Conservation (phyloP, 2,797 vertebrate species). For the Morelia viridis region DNA sequence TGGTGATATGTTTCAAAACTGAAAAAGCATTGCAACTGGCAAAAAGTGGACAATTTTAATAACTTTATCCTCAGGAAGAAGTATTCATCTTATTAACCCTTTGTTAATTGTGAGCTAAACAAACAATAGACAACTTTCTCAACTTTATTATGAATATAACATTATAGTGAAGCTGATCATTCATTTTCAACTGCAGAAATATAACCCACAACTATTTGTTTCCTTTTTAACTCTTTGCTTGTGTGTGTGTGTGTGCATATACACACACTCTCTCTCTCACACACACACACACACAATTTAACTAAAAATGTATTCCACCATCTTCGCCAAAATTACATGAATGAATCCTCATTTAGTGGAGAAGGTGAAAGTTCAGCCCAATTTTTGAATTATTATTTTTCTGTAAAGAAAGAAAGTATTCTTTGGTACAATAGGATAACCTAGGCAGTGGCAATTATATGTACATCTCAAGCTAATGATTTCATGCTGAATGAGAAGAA, state of each 20-base stretch:
- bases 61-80: constrained; percentile 7
- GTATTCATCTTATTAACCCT: not conserved
- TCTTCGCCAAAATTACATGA: constrained; percentile 37
- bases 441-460: constrained; percentile 56
- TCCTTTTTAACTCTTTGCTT: not conserved
- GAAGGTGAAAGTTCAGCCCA: constrained; percentile 55
- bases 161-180: not conserved
- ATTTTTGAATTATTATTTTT: constrained; percentile 56
- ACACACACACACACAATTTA: not conserved
- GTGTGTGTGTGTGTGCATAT: not conserved
- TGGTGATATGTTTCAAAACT: not conserved
- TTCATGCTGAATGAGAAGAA: constrained; percentile 47
- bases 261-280: not conserved
- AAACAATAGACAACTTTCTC: constrained; percentile 5
- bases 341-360: constrained; percentile 28
- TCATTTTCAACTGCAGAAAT: not conserved
- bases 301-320: not conserved
- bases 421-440: constrained; percentile 49
- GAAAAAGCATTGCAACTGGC: not conserved
- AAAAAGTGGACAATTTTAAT: not conserved
- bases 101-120: not conserved
- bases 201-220: not conserved
- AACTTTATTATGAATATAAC: constrained; percentile 12
- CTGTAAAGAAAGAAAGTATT: constrained; percentile 58
- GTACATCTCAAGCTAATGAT: constrained; percentile 21